Evolutionary conservation across 2,888 invertebrate genomes (phyloP).

Genomic region (Alloscopus bannaensis): DNA sequence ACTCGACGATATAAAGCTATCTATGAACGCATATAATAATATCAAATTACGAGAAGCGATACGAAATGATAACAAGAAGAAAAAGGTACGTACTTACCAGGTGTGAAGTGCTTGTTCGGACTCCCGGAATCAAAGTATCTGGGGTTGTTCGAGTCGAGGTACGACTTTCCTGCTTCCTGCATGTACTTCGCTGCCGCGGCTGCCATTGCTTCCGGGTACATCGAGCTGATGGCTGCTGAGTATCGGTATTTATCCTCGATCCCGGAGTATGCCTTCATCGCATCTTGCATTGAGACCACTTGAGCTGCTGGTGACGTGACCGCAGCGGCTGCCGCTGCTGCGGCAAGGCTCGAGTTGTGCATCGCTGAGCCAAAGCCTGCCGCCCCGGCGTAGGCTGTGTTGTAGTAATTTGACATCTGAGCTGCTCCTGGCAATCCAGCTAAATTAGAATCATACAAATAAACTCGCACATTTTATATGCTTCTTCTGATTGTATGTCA

Average conservation of each 20-base stretch:
- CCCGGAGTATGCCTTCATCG: conserved; percentile 73
- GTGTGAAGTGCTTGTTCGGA: conserved; percentile 73
- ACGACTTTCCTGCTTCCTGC: conserved; percentile 70
- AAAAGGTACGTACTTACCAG: conserved; percentile 72
- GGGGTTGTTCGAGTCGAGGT: conserved; percentile 71
- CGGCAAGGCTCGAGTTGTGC: conserved; percentile 71
- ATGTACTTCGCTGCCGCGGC: conserved; percentile 71
- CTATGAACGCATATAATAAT: too few species aligned
- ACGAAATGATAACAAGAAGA: conserved; percentile 1
- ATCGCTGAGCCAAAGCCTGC: conserved; percentile 72
- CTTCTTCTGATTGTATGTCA: conserved; percentile 26
- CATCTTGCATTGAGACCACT: conserved; percentile 73
- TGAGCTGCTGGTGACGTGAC: conserved; percentile 68
- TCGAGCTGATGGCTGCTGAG: conserved; percentile 71
- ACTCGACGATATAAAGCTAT: too few species aligned
- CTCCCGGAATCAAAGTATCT: conserved; percentile 73
- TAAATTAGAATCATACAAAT: conserved; percentile 50
- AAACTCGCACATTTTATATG: conserved; percentile 35
- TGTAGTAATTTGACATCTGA: conserved; percentile 73
- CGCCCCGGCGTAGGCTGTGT: conserved; percentile 70
- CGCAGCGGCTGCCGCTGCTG: conserved; percentile 73
- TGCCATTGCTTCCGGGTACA: conserved; percentile 71
- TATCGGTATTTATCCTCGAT: conserved; percentile 73
- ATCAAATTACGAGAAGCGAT: not conserved
- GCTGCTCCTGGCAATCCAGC: conserved; percentile 72